Conservation (phyloP, 2,113 vertebrate species). For the Ptychochromis oligacanthus region DNA sequence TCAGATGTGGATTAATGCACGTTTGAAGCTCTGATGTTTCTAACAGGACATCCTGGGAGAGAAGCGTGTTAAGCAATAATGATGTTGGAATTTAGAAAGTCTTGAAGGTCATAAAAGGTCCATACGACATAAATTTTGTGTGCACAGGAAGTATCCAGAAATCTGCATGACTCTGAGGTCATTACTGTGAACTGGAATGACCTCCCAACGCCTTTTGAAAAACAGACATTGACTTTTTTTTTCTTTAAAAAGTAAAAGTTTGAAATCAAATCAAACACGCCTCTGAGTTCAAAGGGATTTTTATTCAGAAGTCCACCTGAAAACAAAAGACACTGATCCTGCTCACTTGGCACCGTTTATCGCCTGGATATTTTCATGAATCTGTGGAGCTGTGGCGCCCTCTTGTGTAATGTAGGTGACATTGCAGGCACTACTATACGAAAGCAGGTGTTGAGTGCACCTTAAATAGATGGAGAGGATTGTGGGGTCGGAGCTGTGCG, state of each 20-base stretch:
- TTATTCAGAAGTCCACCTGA: neutral
- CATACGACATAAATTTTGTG: too few relatives aligned
- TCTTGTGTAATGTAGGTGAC: neutral
- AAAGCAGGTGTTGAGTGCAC: neutral
- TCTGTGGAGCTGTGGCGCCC: neutral
- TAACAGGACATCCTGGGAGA: accelerated
- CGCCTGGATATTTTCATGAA: neutral
- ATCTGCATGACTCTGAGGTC: neutral
- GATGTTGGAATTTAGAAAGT: neutral
- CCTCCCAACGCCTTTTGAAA: neutral
- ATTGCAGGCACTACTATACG: neutral
- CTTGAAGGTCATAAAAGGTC: neutral
- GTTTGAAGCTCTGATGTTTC: too few relatives aligned
- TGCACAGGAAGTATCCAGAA: too few relatives aligned
- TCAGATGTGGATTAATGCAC: neutral
- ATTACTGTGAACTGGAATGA: neutral
- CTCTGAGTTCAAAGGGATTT: neutral
- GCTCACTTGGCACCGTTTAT: neutral
- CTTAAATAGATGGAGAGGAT: too few relatives aligned
- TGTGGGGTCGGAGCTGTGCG: neutral
- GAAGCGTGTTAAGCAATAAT: neutral
- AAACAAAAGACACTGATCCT: neutral
- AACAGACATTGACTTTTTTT: neutral
- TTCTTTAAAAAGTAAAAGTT: neutral
- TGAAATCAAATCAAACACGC: neutral